Base-by-base conservation (phyloP, 2,888 invertebrate species). In the Gari tellinella region DNA sequence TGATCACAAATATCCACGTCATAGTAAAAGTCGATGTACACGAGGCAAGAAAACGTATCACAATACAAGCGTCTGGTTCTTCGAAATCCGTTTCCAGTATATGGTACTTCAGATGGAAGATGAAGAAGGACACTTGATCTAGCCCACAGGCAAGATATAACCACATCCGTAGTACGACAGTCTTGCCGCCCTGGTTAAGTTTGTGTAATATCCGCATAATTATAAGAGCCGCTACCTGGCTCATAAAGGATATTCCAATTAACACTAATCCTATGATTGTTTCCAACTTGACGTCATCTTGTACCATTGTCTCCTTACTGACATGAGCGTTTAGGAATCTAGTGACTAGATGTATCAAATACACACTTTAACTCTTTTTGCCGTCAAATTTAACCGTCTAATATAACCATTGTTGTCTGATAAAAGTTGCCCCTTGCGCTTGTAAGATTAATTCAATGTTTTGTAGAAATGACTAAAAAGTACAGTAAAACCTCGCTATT, bases 101-200 rank as follows among this genome's bases (percentile, higher is more conserved):
- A 15, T 66, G 41, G 45, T 68, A 73, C 31, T 73, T 73, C 1
- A 68, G 37, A 21, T 73, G 73, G 31, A 73, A 73, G 8, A 60
- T 21, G 21, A 73, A 43, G 45, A 64, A 73, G 12, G 53, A 49
- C n/a, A 63, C 17, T 23, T 73, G 68, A 14, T 73, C 73, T 12
- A 68, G 2, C 15, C 56, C 51, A 12, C 64, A 41, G 14, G 73
- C 52, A 8, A 68, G 14, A 38, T 60, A 62, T 45, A 73, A 23
- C 73, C 67, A 68, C 60, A 52, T 68, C 15, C 64, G 53, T 2
- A 73, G 43, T 0, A 52, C 49, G 3, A 55, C 38, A 37, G 58
- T 64, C 25, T 60, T 45, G 25, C 64, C 58, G 17, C 64, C 64
- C 46, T 49, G 41, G 41, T 64, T 49, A 7, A 57, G 43, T 31